Evolutionary conservation across 1,140 invertebrate genomes (phyloP).

Genomic region (Pseudobourletiella spinata): DNA sequence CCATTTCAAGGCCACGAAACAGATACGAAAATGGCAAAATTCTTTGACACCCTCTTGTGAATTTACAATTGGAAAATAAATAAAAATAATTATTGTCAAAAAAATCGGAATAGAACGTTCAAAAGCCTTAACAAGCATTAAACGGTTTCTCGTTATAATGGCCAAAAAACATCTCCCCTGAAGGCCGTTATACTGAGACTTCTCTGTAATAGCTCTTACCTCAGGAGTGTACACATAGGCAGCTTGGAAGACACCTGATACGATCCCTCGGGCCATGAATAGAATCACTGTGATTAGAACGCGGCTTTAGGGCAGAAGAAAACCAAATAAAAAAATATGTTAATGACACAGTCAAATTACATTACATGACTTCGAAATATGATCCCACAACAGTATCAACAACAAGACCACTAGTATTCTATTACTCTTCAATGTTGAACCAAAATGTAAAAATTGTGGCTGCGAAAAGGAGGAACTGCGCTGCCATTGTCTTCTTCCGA

Average conservation of each 20-base stretch:
- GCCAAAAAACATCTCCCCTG: no score
- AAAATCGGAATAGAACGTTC: not conserved
- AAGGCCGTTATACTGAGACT: no score
- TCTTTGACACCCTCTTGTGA: no score
- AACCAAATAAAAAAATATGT: not conserved
- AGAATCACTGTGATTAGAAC: conserved; percentile 70
- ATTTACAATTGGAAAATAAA: no score
- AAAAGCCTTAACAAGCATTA: no score
- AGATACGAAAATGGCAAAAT: no score
- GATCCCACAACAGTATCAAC: not conserved
- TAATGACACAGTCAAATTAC: not conserved
- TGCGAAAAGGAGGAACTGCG: conserved; percentile 82
- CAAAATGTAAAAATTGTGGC: conserved; percentile 69
- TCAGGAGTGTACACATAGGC: conserved; percentile 93
- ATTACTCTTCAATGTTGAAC: conserved; percentile 65
- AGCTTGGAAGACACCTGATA: conserved; percentile 87
- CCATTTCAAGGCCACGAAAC: no score
- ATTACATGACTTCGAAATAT: not conserved
- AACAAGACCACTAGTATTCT: not conserved
- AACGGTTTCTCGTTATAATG: no score
- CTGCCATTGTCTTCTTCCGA: conserved; percentile 84
- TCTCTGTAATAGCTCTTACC: no score
- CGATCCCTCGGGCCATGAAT: conserved; percentile 82
- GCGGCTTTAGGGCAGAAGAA: conserved; percentile 49
- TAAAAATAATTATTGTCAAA: not conserved